Conservation (phyloP, 1,140 invertebrate species). For the Heterodera schachtii region DNA sequence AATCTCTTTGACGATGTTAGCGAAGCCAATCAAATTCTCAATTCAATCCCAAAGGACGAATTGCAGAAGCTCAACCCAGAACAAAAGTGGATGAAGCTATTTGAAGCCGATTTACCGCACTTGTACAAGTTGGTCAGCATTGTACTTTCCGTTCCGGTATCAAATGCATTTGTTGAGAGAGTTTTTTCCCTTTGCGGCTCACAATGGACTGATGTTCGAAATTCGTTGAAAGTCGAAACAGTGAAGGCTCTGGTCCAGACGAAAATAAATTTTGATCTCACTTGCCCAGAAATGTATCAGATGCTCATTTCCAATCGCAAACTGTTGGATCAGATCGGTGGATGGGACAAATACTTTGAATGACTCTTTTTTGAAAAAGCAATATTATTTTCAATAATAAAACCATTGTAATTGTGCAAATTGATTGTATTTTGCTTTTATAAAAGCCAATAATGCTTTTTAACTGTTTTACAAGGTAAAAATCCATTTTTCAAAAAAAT, state of each 20-base stretch:
- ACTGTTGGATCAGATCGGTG: too few relatives aligned
- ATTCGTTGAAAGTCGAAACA: not conserved
- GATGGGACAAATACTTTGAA: too few relatives aligned
- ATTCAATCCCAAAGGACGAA: not conserved
- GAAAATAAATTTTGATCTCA: not conserved
- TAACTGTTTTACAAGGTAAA: too few relatives aligned
- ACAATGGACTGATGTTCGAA: not conserved
- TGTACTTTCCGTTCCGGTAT: not conserved
- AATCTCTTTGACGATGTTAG: not conserved
- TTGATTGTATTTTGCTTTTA: too few relatives aligned
- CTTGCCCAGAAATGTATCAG: not conserved
- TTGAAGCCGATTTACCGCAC: not conserved
- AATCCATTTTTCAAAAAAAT: too few relatives aligned
- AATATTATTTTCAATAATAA: too few relatives aligned
- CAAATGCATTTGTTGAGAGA: not conserved
- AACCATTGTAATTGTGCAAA: too few relatives aligned
- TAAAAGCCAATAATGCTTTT: too few relatives aligned
- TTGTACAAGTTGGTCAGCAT: constrained; percentile 1
- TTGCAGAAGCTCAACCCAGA: not conserved
- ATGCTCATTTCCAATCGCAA: not conserved
- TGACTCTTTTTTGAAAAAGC: too few relatives aligned
- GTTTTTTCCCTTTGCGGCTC: not conserved
- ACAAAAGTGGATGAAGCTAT: not conserved
- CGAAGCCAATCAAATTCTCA: not conserved
- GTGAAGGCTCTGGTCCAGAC: not conserved